Conservation (phyloP, 2,113 vertebrate genomes). For the Merops nubicus region DNA sequence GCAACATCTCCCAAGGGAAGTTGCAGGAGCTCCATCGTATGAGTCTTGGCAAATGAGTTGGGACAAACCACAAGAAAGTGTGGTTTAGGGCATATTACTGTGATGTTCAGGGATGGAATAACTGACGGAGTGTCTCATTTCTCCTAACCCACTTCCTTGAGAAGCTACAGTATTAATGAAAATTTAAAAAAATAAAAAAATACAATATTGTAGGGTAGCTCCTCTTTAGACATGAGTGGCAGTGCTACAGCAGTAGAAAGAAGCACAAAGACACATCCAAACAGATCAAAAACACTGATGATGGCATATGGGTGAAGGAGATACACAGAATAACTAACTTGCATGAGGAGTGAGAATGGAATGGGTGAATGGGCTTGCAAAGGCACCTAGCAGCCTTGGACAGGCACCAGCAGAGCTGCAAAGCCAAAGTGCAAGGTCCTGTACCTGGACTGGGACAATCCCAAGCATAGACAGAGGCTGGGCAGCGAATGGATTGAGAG, state of each 20-base stretch:
- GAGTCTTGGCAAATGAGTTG: neutral
- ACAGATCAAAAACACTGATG: neutral
- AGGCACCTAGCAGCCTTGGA: neutral
- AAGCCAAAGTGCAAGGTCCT: too few relatives aligned
- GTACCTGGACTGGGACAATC: too few relatives aligned
- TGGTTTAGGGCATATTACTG: neutral
- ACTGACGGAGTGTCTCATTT: neutral
- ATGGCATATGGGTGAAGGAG: neutral
- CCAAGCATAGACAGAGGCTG: too few relatives aligned
- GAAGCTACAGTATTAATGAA: neutral
- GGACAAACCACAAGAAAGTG: slow-evolving; percentile 12
- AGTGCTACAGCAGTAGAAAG: neutral
- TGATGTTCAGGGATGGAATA: neutral
- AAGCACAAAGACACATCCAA: neutral
- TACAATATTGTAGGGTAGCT: accelerated
- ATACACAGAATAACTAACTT: neutral
- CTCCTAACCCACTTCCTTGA: neutral
- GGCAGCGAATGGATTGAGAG: too few relatives aligned
- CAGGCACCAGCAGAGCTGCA: neutral
- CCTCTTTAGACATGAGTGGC: neutral
- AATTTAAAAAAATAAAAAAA: neutral
- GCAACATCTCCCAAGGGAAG: slow-evolving; percentile 11
- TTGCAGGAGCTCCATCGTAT: neutral
- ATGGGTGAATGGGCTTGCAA: neutral
- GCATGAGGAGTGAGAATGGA: neutral